These are phyloP conservation scores for Callimico goeldii DNA, from an alignment of 2,797 vertebrate species.

Conservation along the genomic window DNA sequence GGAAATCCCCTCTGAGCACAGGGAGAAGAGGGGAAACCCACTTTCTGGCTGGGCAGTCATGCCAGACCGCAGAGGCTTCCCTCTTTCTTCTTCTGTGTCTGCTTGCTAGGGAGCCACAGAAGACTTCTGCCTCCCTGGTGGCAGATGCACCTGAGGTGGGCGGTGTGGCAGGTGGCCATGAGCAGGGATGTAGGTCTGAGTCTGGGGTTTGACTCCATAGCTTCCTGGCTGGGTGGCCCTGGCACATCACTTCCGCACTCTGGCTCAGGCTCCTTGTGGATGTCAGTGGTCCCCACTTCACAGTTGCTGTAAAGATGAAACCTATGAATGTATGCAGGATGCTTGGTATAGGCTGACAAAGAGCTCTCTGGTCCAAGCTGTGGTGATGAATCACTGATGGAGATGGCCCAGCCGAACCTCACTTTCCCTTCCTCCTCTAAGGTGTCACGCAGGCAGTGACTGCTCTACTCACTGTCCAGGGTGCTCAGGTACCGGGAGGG, in stretches of 20 bases:
- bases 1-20: background rate
- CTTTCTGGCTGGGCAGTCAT: background rate
- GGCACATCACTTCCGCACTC: background rate
- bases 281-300: background rate
- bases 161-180: accelerated
- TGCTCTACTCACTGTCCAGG: background rate
- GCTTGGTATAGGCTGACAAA: background rate
- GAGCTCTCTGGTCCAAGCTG: background rate
- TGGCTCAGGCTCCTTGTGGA: background rate
- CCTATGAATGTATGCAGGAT: background rate
- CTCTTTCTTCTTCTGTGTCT: no score
- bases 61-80: background rate
- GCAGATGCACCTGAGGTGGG: background rate
- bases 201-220: background rate
- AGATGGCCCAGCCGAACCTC: background rate
- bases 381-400: background rate
- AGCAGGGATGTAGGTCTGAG: background rate
- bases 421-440: background rate
- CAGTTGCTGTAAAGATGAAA: background rate
- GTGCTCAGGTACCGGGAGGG: accelerated
- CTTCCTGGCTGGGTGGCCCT: background rate
- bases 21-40: constrained; percentile 30
- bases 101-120: background rate
- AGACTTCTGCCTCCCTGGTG: background rate
- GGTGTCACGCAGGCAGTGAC: background rate